These are phyloP conservation scores for Amniataba percoides DNA, from an alignment of 2,797 vertebrate genomes.

Conservation along the genomic window DNA sequence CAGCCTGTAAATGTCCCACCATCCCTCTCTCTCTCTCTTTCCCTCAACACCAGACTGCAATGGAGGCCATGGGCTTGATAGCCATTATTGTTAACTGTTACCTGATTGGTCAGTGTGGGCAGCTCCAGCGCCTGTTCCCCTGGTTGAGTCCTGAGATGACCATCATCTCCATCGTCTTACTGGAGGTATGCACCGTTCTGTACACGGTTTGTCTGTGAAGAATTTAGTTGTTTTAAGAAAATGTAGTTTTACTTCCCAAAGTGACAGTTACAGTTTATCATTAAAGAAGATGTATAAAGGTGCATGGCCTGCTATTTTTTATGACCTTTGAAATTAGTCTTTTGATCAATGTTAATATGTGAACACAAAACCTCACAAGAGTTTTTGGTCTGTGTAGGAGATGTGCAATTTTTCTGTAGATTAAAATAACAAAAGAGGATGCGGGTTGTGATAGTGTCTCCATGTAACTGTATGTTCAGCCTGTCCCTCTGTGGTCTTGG, in stretches of 20 bases:
- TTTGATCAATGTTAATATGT: background rate
- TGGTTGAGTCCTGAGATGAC: conserved; percentile 96
- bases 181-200: conserved; percentile 87
- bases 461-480: conserved; percentile 58
- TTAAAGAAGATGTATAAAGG: background rate
- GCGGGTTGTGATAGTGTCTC: conserved; percentile 34
- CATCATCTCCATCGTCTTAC: conserved; percentile 94
- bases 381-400: conserved; percentile 34
- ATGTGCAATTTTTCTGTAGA: conserved; percentile 17
- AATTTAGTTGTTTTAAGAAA: background rate
- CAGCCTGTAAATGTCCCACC: conserved; percentile 5
- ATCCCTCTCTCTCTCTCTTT: conserved; percentile 2
- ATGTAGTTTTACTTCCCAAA: background rate
- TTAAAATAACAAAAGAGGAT: conserved; percentile 3
- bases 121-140: conserved; percentile 95
- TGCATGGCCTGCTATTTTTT: conserved; percentile 54
- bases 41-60: conserved; percentile 88
- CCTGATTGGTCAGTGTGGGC: conserved; percentile 96
- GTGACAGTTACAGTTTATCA: background rate
- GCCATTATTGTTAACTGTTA: conserved; percentile 98
- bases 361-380: conserved; percentile 42
- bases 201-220: background rate
- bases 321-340: background rate
- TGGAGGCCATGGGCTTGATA: conserved; percentile 96
- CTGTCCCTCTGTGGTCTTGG: conserved; percentile 74